Percentiles rank a stretch among this genome's conserved stretches.
phyloP scores from a whole-genome alignment of 2,797 vertebrate genomes.

The Rhadinocentrus ornatus region DNA sequence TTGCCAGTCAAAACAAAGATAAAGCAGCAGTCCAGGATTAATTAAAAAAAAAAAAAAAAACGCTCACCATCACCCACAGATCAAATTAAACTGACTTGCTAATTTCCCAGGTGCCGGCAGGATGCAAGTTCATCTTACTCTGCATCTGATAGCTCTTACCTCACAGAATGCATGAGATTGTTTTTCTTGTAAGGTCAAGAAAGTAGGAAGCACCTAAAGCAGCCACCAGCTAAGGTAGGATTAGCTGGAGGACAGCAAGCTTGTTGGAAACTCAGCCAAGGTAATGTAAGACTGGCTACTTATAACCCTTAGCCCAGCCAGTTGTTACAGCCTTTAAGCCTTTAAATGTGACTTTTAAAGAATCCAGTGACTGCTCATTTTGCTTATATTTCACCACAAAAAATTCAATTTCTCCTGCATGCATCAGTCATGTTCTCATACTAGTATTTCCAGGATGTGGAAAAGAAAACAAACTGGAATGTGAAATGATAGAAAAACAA shows the following conservation, averaged over 20 bases:
- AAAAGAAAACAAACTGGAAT: neutral
- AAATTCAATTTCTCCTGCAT: constrained; percentile 3
- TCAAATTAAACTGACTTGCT: constrained; percentile 42
- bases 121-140: constrained; percentile 34
- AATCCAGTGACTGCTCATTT: constrained; percentile 4
- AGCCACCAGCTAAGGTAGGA: constrained; percentile 43
- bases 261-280: constrained; percentile 38
- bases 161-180: constrained; percentile 6
- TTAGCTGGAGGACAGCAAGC: constrained; percentile 52
- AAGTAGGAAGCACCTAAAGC: constrained; percentile 27
- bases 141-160: constrained; percentile 30
- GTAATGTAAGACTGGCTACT: constrained; percentile 46
- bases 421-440: constrained; percentile 28
- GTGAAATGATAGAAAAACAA: no score
- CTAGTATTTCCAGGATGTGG: neutral
- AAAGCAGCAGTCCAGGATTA: constrained; percentile 3
- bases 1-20: neutral
- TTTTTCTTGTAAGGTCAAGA: constrained; percentile 28
- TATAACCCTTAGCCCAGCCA: constrained; percentile 33
- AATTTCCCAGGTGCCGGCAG: constrained; percentile 31
- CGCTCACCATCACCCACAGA: constrained; percentile 18
- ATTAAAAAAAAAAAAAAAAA: no score
- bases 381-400: constrained; percentile 25
- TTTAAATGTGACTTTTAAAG: constrained; percentile 41
- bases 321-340: constrained; percentile 46